phyloP scores from a whole-genome alignment of 2,888 invertebrate species.

The Andrena bucephala region DNA sequence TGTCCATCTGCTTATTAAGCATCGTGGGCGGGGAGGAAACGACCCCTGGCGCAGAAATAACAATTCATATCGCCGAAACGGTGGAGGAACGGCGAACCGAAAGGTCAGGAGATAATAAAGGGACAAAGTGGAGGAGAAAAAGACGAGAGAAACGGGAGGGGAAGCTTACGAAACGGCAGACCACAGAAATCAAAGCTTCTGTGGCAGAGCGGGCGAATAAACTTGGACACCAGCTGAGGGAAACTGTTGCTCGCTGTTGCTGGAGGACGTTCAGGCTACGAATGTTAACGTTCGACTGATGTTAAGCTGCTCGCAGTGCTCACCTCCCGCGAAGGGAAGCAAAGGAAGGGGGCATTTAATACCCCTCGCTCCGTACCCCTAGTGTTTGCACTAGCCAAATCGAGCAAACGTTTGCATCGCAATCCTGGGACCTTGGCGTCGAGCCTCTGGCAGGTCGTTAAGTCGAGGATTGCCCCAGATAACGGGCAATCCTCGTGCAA shows the following conservation, averaged over 20 bases:
- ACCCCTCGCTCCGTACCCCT: neutral
- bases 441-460: slow-evolving; percentile 32
- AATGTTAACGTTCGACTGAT: too few relatives aligned
- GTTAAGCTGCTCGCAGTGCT: too few relatives aligned
- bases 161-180: too few relatives aligned
- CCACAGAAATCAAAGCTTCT: too few relatives aligned
- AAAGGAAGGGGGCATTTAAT: neutral
- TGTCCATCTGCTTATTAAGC: neutral
- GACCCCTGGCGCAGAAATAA: neutral
- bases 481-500: slow-evolving; percentile 3
- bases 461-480: slow-evolving; percentile 28
- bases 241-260: too few relatives aligned
- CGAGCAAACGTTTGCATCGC: slow-evolving; percentile 47
- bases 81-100: neutral
- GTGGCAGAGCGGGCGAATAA: too few relatives aligned
- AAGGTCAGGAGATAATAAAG: too few relatives aligned
- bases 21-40: neutral
- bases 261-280: too few relatives aligned
- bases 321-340: too few relatives aligned
- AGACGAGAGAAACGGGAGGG: too few relatives aligned
- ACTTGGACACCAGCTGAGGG: too few relatives aligned
- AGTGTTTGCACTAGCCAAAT: slow-evolving; percentile 51
- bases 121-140: too few relatives aligned
- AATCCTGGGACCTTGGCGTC: slow-evolving; percentile 31
- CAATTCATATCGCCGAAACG: neutral